Evolutionary conservation across 2,113 vertebrate genomes (phyloP).

Genomic region (Felis catus): DNA sequence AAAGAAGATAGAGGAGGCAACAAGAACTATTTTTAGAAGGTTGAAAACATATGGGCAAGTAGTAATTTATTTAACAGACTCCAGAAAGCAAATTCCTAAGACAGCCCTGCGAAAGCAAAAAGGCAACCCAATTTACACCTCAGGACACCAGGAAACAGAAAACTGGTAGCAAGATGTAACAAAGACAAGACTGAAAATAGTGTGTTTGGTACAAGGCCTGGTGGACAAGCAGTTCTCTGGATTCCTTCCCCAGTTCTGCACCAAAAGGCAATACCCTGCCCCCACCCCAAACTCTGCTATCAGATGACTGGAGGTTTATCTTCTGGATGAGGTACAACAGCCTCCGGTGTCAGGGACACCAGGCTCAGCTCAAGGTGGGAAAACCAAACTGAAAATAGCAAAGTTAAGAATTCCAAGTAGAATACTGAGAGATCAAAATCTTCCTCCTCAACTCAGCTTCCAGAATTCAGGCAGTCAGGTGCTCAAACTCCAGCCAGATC

Average conservation of each 20-base stretch:
- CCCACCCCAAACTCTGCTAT: neutral
- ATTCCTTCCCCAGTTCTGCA: neutral
- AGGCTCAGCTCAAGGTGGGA: neutral
- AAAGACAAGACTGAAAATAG: neutral
- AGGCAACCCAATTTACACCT: slow-evolving; percentile 1
- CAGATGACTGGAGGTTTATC: neutral
- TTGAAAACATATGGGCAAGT: slow-evolving; percentile 48
- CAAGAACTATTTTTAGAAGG: slow-evolving; percentile 50
- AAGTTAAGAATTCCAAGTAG: neutral
- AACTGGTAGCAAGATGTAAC: neutral
- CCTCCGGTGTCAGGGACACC: neutral
- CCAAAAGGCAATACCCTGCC: neutral
- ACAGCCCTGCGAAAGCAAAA: neutral
- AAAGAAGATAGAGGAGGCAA: slow-evolving; percentile 52
- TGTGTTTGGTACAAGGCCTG: neutral
- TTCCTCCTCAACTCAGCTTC: neutral
- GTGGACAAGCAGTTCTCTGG: neutral
- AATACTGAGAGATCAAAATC: neutral
- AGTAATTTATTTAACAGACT: slow-evolving; percentile 36
- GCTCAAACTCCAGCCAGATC: neutral
- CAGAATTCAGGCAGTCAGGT: neutral
- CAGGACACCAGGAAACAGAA: neutral
- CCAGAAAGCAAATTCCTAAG: slow-evolving; percentile 43
- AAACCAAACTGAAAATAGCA: neutral
- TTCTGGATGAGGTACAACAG: neutral